Evolutionary conservation across 53 echinoderm and acorn worm genomes (phyloP), one percentile per base, ranked within the genome.

Genomic region (Pentamera pediparva): DNA sequence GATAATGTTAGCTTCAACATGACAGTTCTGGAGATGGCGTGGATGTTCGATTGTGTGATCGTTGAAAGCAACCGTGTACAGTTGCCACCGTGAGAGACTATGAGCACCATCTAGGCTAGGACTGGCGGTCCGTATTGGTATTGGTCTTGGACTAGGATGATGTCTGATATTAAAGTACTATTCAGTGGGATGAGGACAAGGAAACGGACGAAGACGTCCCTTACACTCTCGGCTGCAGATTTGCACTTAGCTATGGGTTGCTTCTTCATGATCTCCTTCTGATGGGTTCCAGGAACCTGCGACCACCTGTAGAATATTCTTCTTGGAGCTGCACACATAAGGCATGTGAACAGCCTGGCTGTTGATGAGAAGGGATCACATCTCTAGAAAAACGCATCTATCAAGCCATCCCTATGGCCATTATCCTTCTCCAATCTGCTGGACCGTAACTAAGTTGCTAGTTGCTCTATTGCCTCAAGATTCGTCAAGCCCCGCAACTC

Each of bases 401-500:
- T 27, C 51, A 62, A 5, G 25, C 33, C 65, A 58, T 83, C 70
- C n/a, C 59, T 78, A 32, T 58, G 60, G 28, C 60, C 37, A 59
- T 35, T 84, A 32, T 78, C 78, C 53, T 78, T 83, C 78, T 57
- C n/a, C n/a, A n/a, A n/a, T n/a, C n/a, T n/a, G n/a, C n/a, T n/a
- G n/a, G n/a, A n/a, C n/a, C n/a, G n/a, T 35, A 84, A 62, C 62
- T 79, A 74, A 21, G 55, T 52, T 54, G 62, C 36, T 20, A 54
- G 74, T 28, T 84, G 45, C 48, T 84, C 62, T 29, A 50, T 73
- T 25, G 59, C 37, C 12, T 48, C 3, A n/a, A 78, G 37, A 35
- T 70, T 69, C 64, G 76, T 62, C 28, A 83, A 13, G 17, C 28
- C 26, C 41, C 70, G 54, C 27, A 78, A 41, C 20, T 84, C 79